Evolutionary conservation across 2,888 invertebrate species (phyloP).

Genomic region (Hyalella azteca): DNA sequence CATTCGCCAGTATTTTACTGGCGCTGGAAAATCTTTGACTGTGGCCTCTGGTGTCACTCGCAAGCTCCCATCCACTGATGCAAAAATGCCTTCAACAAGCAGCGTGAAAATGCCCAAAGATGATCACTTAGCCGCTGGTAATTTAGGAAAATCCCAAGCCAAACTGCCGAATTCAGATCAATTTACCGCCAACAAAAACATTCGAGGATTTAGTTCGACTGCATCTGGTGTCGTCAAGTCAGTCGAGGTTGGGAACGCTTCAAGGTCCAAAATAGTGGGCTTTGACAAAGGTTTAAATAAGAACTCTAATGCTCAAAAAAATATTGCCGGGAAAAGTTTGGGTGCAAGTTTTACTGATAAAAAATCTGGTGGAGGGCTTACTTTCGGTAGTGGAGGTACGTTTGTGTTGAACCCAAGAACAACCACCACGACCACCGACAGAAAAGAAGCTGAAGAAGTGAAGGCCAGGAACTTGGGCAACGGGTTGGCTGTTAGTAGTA

Average conservation of each 20-base stretch:
- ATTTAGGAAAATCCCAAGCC: neutral
- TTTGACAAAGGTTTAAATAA: conserved; percentile 39
- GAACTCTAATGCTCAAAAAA: neutral
- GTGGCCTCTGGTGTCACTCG: neutral
- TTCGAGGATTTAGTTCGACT: conserved; percentile 39
- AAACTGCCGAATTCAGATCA: neutral
- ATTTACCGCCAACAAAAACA: neutral
- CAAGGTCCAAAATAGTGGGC: conserved; percentile 44
- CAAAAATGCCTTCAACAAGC: neutral
- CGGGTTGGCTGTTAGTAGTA: neutral
- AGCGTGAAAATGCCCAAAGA: too few relatives aligned
- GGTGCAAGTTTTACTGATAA: neutral
- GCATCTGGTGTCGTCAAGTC: conserved; percentile 39
- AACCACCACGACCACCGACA: neutral
- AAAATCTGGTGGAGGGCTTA: conserved; percentile 27
- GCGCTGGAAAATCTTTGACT: neutral
- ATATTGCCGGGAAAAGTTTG: neutral
- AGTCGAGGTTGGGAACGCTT: conserved; percentile 44
- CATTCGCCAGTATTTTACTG: neutral
- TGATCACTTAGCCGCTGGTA: neutral
- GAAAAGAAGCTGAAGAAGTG: neutral
- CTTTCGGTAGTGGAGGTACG: conserved; percentile 33
- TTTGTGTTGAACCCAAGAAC: neutral
- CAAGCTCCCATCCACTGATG: neutral
- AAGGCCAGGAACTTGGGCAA: neutral